Percentiles rank a stretch among this genome's conserved stretches.
Conservation (phyloP, 2,797 vertebrate species). For the Salmo trutta region DNA sequence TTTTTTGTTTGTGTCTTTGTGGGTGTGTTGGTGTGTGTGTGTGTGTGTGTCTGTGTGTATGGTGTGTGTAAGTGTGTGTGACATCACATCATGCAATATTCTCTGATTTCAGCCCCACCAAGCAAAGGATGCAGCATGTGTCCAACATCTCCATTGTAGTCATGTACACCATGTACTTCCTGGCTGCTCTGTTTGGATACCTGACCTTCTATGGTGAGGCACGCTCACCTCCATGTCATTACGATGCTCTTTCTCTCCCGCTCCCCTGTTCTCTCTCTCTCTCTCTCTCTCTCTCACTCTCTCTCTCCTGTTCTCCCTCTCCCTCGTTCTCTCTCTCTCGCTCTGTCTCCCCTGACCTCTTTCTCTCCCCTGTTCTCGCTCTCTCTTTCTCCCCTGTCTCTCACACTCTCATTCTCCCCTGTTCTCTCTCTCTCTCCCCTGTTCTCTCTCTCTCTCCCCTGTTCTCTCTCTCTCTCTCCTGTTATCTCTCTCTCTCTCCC, state of each 20-base stretch:
- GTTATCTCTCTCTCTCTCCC: no score
- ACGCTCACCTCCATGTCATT: slow-evolving; percentile 2
- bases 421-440: no score
- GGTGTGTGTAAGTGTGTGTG: slow-evolving; percentile 29
- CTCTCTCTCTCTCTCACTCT: no score
- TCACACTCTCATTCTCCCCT: no score
- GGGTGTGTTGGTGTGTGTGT: slow-evolving; percentile 7
- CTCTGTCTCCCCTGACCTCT: no score
- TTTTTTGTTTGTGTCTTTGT: slow-evolving; percentile 11
- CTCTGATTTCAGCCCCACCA: slow-evolving; percentile 83
- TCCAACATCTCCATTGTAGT: slow-evolving; percentile 95
- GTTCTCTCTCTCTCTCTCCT: no score
- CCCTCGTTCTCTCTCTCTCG: no score
- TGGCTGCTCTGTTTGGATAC: slow-evolving; percentile 98
- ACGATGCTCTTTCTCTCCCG: not conserved
- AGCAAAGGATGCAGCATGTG: slow-evolving; percentile 96
- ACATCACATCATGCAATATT: slow-evolving; percentile 53
- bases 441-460: not conserved
- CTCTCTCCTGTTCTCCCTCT: no score
- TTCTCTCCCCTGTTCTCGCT: no score
- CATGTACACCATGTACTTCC: slow-evolving; percentile 98
- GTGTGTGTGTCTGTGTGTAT: slow-evolving; percentile 7
- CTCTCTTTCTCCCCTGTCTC: no score
- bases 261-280: no score
- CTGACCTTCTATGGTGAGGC: slow-evolving; percentile 96